Base-by-base conservation (phyloP, 2,113 vertebrate species). In the Sphyrna mokarran region DNA sequence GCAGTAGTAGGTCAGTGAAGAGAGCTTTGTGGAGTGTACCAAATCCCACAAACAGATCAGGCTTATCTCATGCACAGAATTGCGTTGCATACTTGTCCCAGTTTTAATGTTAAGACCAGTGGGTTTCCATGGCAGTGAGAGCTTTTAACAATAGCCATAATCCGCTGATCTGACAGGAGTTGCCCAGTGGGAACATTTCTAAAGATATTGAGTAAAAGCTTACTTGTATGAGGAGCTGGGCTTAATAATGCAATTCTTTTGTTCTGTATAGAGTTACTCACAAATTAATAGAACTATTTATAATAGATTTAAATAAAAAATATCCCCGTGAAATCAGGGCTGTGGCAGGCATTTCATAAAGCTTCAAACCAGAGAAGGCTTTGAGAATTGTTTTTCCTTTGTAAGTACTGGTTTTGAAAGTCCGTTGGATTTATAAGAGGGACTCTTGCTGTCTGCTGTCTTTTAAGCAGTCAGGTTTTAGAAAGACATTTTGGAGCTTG, bases 161-260 rank as follows among this genome's bases (percentile, higher is more conserved):
- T 95, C 94, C 94, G 70, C 68, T 95, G 69, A 95, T 95, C 94
- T 95, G 68, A 95, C 66, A 95, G 68, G 93, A 70, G 69, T 14
- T 95, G 94, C 94, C 69, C 94, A 95, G 94, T 95, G 69, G 94
- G 94, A 95, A 72, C 94, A 70, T 70, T 95, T 95, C 94, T 95
- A 95, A 93, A 93, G 89, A 93, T 93, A 93, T 93, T 93, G 89
- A 93, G 89, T 66, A 23, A 72, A 95, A 95, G 69, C 68, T 72
- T 54, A 95, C 69, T 95, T 95, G 94, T 72, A 54, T 95, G 94
- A 70, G 69, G 69, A 95, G 68, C 94, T 72, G 68, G 4, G 40
- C 94, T 95, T 70, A 76, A 94, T 94, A 94, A 72, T 76, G 69
- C 23, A 95, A 95, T 54, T 95, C 66, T 43, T 54, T 95, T 95